A percentile compares a stretch with the other conserved stretches of the same genome.
Conservation (phyloP, 2,888 invertebrate species). For the Diplazon laetatorius region DNA sequence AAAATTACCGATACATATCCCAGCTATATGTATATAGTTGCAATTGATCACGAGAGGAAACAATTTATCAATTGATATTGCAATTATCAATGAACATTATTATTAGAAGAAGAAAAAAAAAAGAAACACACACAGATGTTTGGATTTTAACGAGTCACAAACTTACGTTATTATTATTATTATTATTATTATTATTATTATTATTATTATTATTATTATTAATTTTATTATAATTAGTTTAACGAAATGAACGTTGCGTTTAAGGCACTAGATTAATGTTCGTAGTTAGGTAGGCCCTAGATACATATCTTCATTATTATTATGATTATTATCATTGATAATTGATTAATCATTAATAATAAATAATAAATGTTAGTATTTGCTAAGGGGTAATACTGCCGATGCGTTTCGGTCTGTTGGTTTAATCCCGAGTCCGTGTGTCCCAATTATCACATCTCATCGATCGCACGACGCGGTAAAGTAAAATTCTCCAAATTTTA, state of each 20-base stretch:
- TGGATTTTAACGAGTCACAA: constrained; percentile 53
- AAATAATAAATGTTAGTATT: constrained; percentile 73
- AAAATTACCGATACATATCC: constrained; percentile 80
- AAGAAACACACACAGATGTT: constrained; percentile 57
- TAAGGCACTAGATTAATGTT: constrained; percentile 77
- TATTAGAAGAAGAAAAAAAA: constrained; percentile 60
- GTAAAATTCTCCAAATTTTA: neutral
- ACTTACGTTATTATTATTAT: constrained; percentile 59
- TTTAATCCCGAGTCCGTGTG: constrained; percentile 32
- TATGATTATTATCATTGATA: constrained; percentile 66
- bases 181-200: constrained; percentile 53
- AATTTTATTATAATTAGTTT: constrained; percentile 68
- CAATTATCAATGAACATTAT: constrained; percentile 71
- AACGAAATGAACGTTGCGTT: constrained; percentile 70
- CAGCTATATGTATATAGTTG: constrained; percentile 81
- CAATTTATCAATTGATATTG: constrained; percentile 72
- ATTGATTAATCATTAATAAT: constrained; percentile 57
- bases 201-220: constrained; percentile 57
- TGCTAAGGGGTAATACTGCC: constrained; percentile 74
- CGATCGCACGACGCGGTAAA: no score
- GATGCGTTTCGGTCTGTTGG: constrained; percentile 77
- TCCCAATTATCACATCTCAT: no score
- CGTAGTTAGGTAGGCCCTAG: constrained; percentile 75
- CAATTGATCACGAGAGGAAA: constrained; percentile 71
- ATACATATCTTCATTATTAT: constrained; percentile 80